Conservation (phyloP, 2,888 invertebrate species). For the Nomada lathburiana region DNA sequence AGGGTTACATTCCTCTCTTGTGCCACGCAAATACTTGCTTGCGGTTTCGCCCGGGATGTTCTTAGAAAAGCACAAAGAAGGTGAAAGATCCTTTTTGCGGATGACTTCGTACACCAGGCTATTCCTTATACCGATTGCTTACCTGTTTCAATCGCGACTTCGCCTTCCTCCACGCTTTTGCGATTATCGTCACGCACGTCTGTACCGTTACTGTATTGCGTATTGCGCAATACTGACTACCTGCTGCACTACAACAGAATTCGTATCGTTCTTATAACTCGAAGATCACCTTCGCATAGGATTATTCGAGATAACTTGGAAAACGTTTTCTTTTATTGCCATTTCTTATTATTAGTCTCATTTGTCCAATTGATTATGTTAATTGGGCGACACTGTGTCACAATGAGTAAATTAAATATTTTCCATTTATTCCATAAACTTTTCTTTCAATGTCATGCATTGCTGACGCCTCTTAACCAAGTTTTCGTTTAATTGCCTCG, state of each 20-base stretch:
- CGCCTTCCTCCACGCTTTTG: constrained; percentile 25
- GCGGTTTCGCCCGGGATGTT: constrained; percentile 35
- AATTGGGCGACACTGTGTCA: too few relatives aligned
- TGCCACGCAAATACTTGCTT: constrained; percentile 1
- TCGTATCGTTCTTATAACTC: background rate
- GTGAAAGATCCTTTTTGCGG: background rate
- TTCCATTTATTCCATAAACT: too few relatives aligned
- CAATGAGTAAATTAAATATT: too few relatives aligned
- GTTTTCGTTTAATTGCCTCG: too few relatives aligned
- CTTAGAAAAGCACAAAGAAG: constrained; percentile 9
- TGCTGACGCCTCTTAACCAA: too few relatives aligned
- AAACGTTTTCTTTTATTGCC: too few relatives aligned
- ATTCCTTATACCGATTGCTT: constrained; percentile 5
- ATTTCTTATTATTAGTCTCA: too few relatives aligned
- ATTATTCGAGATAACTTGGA: background rate
- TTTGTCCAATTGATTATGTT: too few relatives aligned
- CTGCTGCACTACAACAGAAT: background rate
- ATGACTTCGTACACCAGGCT: constrained; percentile 13
- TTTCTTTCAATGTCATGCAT: too few relatives aligned
- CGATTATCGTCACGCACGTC: constrained; percentile 41
- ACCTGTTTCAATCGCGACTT: constrained; percentile 7
- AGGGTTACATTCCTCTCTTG: constrained; percentile 46
- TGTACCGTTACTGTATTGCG: constrained; percentile 47
- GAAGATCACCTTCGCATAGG: background rate
- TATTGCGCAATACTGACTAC: constrained; percentile 16